Percentiles rank a stretch among this genome's conserved stretches.
These are phyloP conservation scores for Rattus rattus DNA, from an alignment of 2,113 vertebrate genomes.

Conservation along the genomic window DNA sequence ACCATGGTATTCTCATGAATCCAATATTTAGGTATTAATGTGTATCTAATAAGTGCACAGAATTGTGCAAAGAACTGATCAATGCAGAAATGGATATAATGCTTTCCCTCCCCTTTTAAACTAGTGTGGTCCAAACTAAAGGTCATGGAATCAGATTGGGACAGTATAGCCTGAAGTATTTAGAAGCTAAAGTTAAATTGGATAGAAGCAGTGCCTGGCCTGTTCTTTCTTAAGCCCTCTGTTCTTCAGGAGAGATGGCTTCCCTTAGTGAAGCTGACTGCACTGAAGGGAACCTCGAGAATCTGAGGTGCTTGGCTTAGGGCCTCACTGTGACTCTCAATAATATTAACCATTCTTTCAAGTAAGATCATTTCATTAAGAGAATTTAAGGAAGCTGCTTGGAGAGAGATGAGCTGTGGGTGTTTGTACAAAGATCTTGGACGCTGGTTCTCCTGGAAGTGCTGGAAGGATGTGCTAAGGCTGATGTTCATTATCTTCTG, in stretches of 20 bases:
- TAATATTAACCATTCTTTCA: background rate
- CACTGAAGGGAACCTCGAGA: background rate
- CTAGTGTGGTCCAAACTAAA: background rate
- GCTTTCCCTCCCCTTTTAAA: background rate
- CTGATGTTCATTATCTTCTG: background rate
- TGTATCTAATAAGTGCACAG: background rate
- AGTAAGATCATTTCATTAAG: background rate
- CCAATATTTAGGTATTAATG: constrained; percentile 9
- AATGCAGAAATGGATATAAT: background rate
- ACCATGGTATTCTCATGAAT: background rate
- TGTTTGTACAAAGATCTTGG: background rate
- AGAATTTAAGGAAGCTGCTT: background rate
- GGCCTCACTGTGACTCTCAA: background rate
- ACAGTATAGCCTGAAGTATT: background rate
- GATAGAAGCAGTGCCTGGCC: background rate
- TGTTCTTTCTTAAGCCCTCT: background rate
- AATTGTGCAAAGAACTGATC: constrained; percentile 9
- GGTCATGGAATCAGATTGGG: background rate
- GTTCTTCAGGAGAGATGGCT: background rate
- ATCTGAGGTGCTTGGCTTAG: background rate
- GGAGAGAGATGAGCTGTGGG: background rate
- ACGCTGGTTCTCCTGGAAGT: background rate
- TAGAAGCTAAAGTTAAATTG: background rate
- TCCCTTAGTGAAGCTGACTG: background rate
- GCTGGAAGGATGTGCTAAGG: background rate